Base-by-base conservation (phyloP, 1,140 invertebrate genomes). In the Amyelois transitella region DNA sequence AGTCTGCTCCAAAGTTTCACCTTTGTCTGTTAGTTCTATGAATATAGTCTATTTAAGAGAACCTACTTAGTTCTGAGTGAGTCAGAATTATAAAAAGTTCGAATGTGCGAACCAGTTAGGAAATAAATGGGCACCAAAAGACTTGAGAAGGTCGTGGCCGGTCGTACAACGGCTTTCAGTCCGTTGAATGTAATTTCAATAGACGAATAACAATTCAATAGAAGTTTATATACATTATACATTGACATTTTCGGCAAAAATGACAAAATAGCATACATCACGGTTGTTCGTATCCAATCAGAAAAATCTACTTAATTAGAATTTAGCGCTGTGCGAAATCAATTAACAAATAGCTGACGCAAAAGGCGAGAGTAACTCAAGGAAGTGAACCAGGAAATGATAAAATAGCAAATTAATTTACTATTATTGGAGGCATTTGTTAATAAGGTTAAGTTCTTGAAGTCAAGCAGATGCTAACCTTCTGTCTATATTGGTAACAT, bases 101-200 rank as follows among this genome's bases (percentile, higher is more conserved):
- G 51, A 62, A 47, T 72, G 53, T 58, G 51, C 25, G 54, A 63
- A 53, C 60, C 66, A 52, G 58, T 64, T 61, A 79, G 70, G 71
- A 80, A 79, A 66, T 74, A 69, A 62, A 62, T 67, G 69, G 73
- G 73, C 70, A 77, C 71, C 75, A 66, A 72, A 81, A 66, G 60
- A 68, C 53, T 57, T 60, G 18, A 63, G 78, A 86, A 86, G 80
- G 80, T 77, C 81, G 72, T 54, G 72, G 72, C 57, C 72, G 68
- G 49, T 64, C 74, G 75, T 72, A 71, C 77, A 80, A 77, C 77
- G 81, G 69, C 77, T 77, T 74, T 64, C 50, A 63, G 63, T 50
- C 63, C 51, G 64, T 50, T 21, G 38, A 56, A 56, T 56, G 8
- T 17, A n/a, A 48, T 19, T 48, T 44, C 49, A 18, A 53, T 19